Evolutionary conservation across 2,888 invertebrate species (phyloP).

Genomic region (Catocala nupta): DNA sequence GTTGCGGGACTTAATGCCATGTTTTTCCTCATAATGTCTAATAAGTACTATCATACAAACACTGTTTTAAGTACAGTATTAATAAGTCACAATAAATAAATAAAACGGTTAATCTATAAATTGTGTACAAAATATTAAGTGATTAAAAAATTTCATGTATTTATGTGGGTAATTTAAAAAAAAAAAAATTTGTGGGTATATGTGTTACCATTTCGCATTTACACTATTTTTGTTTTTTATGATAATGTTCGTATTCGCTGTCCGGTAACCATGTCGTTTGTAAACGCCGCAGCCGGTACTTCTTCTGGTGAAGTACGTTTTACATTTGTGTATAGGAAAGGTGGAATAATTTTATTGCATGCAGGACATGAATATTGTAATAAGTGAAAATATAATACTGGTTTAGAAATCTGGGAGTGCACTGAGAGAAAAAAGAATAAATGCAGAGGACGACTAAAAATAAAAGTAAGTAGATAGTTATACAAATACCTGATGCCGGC

Average conservation of each 20-base stretch:
- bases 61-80: too few species aligned
- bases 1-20: too few species aligned
- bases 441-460: slow-evolving; percentile 8
- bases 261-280: slow-evolving; percentile 3
- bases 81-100: too few species aligned
- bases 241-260: slow-evolving; percentile 1
- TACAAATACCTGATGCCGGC: too few species aligned
- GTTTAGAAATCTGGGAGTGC: slow-evolving; percentile 6
- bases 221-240: slow-evolving; percentile 4
- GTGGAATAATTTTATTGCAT: slow-evolving; percentile 5
- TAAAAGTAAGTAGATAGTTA: too few species aligned
- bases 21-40: too few species aligned
- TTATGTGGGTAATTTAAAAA: slow-evolving; percentile 1
- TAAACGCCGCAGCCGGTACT: slow-evolving; percentile 3
- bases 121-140: slow-evolving; percentile 2
- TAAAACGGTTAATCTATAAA: too few species aligned
- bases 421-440: slow-evolving; percentile 4
- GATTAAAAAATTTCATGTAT: slow-evolving; percentile 3
- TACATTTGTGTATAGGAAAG: slow-evolving; percentile 4
- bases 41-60: too few species aligned
- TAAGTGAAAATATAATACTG: slow-evolving; percentile 4
- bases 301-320: slow-evolving; percentile 5
- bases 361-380: slow-evolving; percentile 4
- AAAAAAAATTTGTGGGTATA: slow-evolving; percentile 1
- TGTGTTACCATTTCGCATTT: slow-evolving; percentile 5